Evolutionary conservation across 2,888 invertebrate species (phyloP).

Genomic region (Lasioglossum malachurum): DNA sequence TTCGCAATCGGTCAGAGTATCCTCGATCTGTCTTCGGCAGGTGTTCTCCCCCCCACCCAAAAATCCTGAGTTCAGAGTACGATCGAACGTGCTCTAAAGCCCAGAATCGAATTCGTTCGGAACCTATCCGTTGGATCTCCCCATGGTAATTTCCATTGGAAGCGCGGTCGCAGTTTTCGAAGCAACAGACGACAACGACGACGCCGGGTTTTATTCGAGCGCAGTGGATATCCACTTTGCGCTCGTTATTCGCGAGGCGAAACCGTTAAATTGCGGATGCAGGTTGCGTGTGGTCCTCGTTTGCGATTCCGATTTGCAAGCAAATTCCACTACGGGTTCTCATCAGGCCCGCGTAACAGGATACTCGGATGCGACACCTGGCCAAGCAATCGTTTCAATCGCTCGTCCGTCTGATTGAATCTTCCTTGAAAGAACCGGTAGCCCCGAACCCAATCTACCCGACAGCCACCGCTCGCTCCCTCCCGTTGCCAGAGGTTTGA

Average conservation of each 20-base stretch:
- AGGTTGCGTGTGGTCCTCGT: neutral
- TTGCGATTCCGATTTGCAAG: constrained; percentile 42
- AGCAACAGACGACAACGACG: neutral
- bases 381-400: neutral
- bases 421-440: constrained; percentile 51
- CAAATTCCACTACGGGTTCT: constrained; percentile 37
- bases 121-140: neutral
- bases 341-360: constrained; percentile 45
- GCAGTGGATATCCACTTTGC: neutral
- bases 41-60: neutral
- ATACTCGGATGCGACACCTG: constrained; percentile 37
- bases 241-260: neutral
- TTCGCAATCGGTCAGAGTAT: neutral
- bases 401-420: constrained; percentile 47
- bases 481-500: neutral
- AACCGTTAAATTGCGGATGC: neutral
- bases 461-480: neutral
- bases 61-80: neutral
- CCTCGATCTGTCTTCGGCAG: constrained; percentile 1
- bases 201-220: neutral
- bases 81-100: neutral
- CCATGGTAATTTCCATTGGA: neutral
- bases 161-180: neutral
- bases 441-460: constrained; percentile 47
- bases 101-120: neutral